These are phyloP conservation scores for Bombycilla garrulus DNA, from an alignment of 2,113 vertebrate genomes.

Conservation along the genomic window DNA sequence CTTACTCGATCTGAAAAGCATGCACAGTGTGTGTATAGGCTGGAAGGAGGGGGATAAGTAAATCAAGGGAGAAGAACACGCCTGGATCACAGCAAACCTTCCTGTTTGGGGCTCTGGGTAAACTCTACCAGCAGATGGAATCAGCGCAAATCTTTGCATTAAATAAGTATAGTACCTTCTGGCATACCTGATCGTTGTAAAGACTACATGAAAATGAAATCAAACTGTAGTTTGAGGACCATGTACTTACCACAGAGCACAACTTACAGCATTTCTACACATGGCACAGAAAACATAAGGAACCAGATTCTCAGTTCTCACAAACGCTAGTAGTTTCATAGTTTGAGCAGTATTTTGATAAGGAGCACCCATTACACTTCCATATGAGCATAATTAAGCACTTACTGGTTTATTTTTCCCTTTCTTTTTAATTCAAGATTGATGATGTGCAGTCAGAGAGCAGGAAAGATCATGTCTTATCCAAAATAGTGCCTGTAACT, in stretches of 20 bases:
- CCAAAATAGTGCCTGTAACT: background rate
- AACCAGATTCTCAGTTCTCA: background rate
- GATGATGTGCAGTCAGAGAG: background rate
- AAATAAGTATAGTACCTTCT: background rate
- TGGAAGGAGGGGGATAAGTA: background rate
- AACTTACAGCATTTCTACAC: background rate
- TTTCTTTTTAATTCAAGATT: background rate
- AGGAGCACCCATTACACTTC: background rate
- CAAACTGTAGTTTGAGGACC: background rate
- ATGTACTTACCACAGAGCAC: background rate
- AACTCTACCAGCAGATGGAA: slow-evolving; percentile 13
- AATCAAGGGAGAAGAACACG: background rate
- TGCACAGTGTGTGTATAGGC: background rate
- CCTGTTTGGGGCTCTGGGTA: background rate
- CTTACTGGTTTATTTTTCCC: background rate
- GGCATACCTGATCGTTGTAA: background rate
- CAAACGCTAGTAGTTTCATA: background rate
- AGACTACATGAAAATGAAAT: background rate
- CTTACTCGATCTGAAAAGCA: slow-evolving; percentile 42
- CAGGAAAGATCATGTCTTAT: background rate
- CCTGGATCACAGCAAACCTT: slow-evolving; percentile 9
- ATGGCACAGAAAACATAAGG: background rate
- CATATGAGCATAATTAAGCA: background rate
- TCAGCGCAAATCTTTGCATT: background rate
- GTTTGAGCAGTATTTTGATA: background rate